phyloP scores from a whole-genome alignment of 2,888 invertebrate genomes.

The Luffia ferchaultella region DNA sequence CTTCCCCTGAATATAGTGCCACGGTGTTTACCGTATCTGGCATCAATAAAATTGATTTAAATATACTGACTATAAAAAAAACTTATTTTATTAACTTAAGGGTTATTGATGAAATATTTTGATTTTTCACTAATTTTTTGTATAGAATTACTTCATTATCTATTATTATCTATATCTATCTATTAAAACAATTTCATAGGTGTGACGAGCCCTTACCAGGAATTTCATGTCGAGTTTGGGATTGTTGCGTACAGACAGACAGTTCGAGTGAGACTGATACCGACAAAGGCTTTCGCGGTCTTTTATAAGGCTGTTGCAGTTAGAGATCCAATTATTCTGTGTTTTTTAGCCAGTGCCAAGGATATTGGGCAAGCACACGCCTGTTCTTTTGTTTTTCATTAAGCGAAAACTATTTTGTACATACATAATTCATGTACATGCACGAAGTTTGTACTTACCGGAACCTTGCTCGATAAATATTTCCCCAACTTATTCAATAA shows the following conservation, averaged over 20 bases:
- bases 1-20: not conserved
- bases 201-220: slow-evolving; percentile 51
- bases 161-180: too few relatives aligned
- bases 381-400: not conserved
- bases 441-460: too few relatives aligned
- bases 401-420: not conserved
- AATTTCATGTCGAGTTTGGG: slow-evolving; percentile 40
- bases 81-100: too few relatives aligned
- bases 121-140: too few relatives aligned
- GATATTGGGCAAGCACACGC: not conserved
- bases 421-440: not conserved
- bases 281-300: not conserved
- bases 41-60: too few relatives aligned
- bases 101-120: too few relatives aligned
- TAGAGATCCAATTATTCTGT: not conserved
- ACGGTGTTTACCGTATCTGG: too few relatives aligned
- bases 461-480: too few relatives aligned
- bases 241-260: not conserved
- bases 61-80: too few relatives aligned
- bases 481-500: too few relatives aligned
- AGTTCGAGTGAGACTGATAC: not conserved
- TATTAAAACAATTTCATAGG: too few relatives aligned
- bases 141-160: too few relatives aligned
- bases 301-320: not conserved
- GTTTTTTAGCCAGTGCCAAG: not conserved